Base-by-base conservation (phyloP, 2,888 invertebrate species). In the Entomobrya proxima region DNA sequence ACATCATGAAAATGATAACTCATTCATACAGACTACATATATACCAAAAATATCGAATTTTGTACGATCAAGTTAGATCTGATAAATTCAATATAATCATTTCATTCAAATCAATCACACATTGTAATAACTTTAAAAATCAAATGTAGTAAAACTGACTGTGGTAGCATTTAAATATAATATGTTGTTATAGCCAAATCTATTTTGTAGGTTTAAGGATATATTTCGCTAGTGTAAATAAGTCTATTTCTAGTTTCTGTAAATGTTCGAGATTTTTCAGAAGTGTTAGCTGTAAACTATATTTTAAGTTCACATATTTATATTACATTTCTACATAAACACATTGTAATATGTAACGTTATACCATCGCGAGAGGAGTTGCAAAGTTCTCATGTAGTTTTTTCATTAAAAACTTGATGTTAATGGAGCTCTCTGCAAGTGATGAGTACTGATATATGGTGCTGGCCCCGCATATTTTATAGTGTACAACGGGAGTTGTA, bases 401-500 rank as follows among this genome's bases (percentile, higher is more conserved):
- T 47, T 50, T 3, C 50, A 30, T 30, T 27, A 32, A 30, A 24
- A 30, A 75, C 18, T 2, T 50, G 13, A 30, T 32, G 18, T 32
- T n/a, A 52, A 40, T 13, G 24, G 75, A 50, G 79, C 58, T 35
- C 27, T 61, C 64, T 32, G n/a, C 15, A 35, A 4, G 78, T 84
- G 85, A 85, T 85, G 85, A 85, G 79, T 79, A 85, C 85, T 85
- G 85, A 85, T 85, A 69, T 74, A 74, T 85, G 85, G 85, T 85
- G 85, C 85, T 85, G 85, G 85, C 52, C 85, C 85, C 85, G 72
- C 58, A 72, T 77, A 77, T 83, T 52, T 15, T 52, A 76, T 40
- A 76, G 21, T 7, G 52, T 44, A 44, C 24, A 18, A 18, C 35
- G 37, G 21, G 85, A 85, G 85, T 85, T 85, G 85, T 74, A 85